phyloP scores from a whole-genome alignment of 2,888 invertebrate species.

The Drosophila siamana region DNA sequence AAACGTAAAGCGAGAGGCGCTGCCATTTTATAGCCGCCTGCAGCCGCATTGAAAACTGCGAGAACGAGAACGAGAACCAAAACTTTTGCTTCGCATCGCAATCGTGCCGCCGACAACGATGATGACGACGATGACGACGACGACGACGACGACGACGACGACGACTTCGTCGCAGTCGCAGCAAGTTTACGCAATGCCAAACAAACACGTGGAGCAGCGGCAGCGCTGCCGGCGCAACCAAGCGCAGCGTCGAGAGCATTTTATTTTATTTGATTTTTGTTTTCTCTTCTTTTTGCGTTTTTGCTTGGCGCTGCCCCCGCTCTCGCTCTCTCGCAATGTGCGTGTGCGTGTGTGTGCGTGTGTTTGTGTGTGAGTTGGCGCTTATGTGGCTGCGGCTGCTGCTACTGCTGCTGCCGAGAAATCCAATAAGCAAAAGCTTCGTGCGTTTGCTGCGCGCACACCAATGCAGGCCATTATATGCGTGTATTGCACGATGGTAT shows the following conservation, averaged over 20 bases:
- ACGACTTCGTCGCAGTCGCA: constrained; percentile 34
- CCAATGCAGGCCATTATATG: constrained; percentile 77
- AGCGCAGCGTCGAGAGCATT: constrained; percentile 49
- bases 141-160: not conserved
- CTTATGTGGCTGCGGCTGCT: constrained; percentile 57
- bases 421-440: constrained; percentile 74
- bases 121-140: not conserved
- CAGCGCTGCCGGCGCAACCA: constrained; percentile 48
- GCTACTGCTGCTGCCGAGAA: constrained; percentile 49
- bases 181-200: constrained; percentile 76
- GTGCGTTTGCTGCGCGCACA: constrained; percentile 66
- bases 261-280: constrained; percentile 8
- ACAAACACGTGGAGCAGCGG: constrained; percentile 77
- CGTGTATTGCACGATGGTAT: constrained; percentile 60
- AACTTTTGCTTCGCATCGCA: constrained; percentile 13
- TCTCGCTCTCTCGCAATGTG: constrained; percentile 26
- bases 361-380: constrained; percentile 38
- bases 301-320: constrained; percentile 47
- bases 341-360: constrained; percentile 24
- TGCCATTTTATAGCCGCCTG: constrained; percentile 51
- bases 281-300: too few species aligned
- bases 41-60: constrained; percentile 37
- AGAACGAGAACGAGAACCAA: constrained; percentile 50
- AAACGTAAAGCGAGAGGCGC: constrained; percentile 39
- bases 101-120: too few species aligned